These are phyloP conservation scores for Mactra quadrangularis DNA, from an alignment of 1,140 invertebrate species.

Conservation along the genomic window DNA sequence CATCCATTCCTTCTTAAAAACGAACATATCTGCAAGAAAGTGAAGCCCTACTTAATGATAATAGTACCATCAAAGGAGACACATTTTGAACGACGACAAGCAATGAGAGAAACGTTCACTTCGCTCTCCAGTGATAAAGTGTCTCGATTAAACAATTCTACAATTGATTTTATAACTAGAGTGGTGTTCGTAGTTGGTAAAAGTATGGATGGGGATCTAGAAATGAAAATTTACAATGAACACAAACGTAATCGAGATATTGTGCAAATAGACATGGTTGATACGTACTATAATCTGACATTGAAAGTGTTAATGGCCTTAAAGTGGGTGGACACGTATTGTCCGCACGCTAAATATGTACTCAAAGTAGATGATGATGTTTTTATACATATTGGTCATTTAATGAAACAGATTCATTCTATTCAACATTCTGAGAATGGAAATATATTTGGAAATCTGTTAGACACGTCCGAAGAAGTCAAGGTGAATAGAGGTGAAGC, in stretches of 20 bases:
- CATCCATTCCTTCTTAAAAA: no score
- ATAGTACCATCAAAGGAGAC: not conserved
- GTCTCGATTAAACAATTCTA: not conserved
- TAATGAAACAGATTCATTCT: not conserved
- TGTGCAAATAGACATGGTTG: slow-evolving; percentile 60
- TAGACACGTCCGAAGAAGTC: not conserved
- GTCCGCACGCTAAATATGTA: slow-evolving; percentile 40
- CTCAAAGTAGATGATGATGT: slow-evolving; percentile 51
- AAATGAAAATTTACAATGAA: slow-evolving; percentile 45
- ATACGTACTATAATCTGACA: slow-evolving; percentile 55
- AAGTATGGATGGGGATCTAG: not conserved
- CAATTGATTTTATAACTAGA: not conserved
- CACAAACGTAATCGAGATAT: slow-evolving; percentile 40
- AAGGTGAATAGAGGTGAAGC: not conserved
- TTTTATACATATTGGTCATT: slow-evolving; percentile 5
- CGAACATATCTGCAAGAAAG: no score
- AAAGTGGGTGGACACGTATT: slow-evolving; percentile 42
- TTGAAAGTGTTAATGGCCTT: slow-evolving; percentile 56
- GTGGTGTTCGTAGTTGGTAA: slow-evolving; percentile 30
- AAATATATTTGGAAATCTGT: not conserved
- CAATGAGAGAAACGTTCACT: slow-evolving; percentile 1
- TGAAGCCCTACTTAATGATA: not conserved
- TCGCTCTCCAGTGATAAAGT: slow-evolving; percentile 7
- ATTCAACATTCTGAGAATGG: not conserved
- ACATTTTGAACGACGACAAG: not conserved